Evolutionary conservation across 2,113 vertebrate genomes (phyloP).

Genomic region (Oriolus oriolus): DNA sequence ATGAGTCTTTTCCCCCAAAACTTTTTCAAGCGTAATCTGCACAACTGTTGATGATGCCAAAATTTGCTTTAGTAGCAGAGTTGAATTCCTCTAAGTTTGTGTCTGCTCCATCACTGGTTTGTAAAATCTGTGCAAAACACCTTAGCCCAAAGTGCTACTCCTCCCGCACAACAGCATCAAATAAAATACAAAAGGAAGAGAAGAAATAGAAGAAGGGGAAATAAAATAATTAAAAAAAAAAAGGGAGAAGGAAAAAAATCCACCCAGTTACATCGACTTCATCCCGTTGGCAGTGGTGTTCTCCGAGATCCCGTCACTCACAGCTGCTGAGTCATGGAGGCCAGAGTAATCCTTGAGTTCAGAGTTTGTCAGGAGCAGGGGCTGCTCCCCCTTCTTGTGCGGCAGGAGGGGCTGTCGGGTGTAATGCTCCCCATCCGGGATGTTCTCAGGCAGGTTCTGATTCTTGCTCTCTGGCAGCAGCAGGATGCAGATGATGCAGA

Average conservation of each 20-base stretch:
- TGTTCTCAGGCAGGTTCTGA: slow-evolving; percentile 90
- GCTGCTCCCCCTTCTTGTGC: slow-evolving; percentile 87
- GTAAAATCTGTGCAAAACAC: slow-evolving; percentile 60
- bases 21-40: slow-evolving; percentile 46
- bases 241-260: neutral
- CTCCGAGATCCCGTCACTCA: slow-evolving; percentile 75
- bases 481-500: slow-evolving; percentile 98
- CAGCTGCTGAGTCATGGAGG: slow-evolving; percentile 80
- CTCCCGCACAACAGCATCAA: slow-evolving; percentile 50
- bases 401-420: slow-evolving; percentile 87
- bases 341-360: slow-evolving; percentile 94
- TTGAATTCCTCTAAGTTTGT: slow-evolving; percentile 18
- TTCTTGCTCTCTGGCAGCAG: slow-evolving; percentile 90
- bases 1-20: slow-evolving; percentile 1
- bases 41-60: slow-evolving; percentile 13
- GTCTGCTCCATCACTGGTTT: slow-evolving; percentile 32
- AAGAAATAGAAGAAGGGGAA: neutral
- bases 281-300: slow-evolving; percentile 86
- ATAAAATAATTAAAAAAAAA: neutral
- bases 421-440: slow-evolving; percentile 89
- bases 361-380: slow-evolving; percentile 86
- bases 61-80: slow-evolving; percentile 50
- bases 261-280: slow-evolving; percentile 71
- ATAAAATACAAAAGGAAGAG: slow-evolving; percentile 33
- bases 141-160: slow-evolving; percentile 13